A percentile compares a stretch with the other conserved stretches of the same genome.
Conservation (phyloP, 30 jellyfish, hydroid and myxozoan species). For the Mastigias papua region DNA sequence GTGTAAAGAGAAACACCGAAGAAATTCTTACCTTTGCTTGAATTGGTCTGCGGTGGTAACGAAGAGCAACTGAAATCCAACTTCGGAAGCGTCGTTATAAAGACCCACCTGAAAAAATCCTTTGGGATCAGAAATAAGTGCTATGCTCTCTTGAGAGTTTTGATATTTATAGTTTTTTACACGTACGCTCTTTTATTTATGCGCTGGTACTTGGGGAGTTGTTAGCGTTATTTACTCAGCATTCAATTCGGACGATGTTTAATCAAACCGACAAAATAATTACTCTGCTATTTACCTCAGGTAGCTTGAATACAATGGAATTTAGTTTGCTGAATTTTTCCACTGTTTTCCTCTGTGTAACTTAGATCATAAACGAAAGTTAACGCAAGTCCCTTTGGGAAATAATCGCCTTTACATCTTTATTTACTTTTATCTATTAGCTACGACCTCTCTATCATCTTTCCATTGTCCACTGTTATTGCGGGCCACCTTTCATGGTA, state of each 20-base stretch:
- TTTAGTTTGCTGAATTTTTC: conserved; percentile 47
- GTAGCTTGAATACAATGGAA: conserved; percentile 71
- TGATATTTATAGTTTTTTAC: conserved; percentile 36
- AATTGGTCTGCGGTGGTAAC: neutral
- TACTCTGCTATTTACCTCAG: conserved; percentile 64
- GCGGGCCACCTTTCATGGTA: conserved; percentile 54
- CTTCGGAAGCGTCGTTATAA: conserved; percentile 28
- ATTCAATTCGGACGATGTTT: conserved; percentile 72
- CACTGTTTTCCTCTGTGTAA: conserved; percentile 67
- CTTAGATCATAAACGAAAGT: conserved; percentile 61
- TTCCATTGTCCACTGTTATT: conserved; percentile 43
- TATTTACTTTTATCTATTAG: conserved; percentile 55
- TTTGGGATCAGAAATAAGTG: conserved; percentile 1
- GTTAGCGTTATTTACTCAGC: conserved; percentile 66
- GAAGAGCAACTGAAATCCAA: neutral
- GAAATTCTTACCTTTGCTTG: neutral
- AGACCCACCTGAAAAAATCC: conserved; percentile 20
- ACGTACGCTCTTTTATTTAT: conserved; percentile 48
- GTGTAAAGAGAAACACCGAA: neutral
- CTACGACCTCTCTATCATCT: conserved; percentile 47
- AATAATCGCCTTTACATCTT: conserved; percentile 67
- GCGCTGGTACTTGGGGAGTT: conserved; percentile 77
- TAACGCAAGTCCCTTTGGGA: conserved; percentile 67
- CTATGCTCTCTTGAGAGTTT: conserved; percentile 34
- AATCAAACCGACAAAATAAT: conserved; percentile 75